phyloP scores from a whole-genome alignment of 2,888 invertebrate species.

The Eupithecia exiguata region DNA sequence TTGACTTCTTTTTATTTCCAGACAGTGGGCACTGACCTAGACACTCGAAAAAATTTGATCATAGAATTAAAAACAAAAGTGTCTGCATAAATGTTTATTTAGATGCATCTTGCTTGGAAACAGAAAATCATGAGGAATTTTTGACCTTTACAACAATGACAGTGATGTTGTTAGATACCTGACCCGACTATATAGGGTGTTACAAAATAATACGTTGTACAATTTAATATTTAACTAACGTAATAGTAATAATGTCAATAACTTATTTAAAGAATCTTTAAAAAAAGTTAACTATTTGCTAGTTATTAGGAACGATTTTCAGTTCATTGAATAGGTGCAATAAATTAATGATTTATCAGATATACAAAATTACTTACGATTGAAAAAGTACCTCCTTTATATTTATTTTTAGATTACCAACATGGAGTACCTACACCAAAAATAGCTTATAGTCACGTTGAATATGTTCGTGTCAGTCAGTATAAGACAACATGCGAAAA shows the following conservation, averaged over 20 bases:
- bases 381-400: no score
- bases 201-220: no score
- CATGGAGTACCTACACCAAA: no score
- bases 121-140: conserved; percentile 48
- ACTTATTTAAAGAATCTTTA: not conserved
- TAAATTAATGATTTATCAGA: no score
- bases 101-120: conserved; percentile 38
- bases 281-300: not conserved
- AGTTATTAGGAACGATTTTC: not conserved
- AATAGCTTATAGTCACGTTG: no score
- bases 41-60: not conserved
- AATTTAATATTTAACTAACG: no score
- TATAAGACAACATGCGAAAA: no score
- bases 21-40: not conserved
- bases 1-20: no score
- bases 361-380: no score
- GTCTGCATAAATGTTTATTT: conserved; percentile 23
- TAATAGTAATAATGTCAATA: not conserved
- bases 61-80: conserved; percentile 23
- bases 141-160: conserved; percentile 49
- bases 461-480: no score
- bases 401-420: no score
- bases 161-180: conserved; percentile 45
- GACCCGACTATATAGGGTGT: conserved; percentile 43
- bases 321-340: not conserved